phyloP scores from a whole-genome alignment of 2,888 invertebrate species.

The Azorinus chamasolen region DNA sequence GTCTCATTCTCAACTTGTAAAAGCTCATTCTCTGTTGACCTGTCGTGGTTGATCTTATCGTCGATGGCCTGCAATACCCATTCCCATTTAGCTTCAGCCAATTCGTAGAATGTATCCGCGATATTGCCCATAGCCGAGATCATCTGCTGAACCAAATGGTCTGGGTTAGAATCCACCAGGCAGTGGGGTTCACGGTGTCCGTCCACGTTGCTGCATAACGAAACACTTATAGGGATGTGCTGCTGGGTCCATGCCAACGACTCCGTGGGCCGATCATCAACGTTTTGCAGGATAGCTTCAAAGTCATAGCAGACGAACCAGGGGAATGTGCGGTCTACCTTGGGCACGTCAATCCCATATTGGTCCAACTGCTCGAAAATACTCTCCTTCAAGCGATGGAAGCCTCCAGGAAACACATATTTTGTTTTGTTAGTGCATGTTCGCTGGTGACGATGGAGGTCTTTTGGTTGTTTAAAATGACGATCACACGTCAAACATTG shows the following conservation, averaged over 20 bases:
- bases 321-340: slow-evolving; percentile 29
- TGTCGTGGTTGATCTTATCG: too few species aligned
- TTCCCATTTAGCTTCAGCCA: slow-evolving; percentile 43
- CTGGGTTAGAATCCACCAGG: slow-evolving; percentile 35
- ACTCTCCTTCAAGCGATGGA: slow-evolving; percentile 12
- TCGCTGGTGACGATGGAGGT: slow-evolving; percentile 38
- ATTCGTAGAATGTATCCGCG: slow-evolving; percentile 15
- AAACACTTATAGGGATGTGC: slow-evolving; percentile 42
- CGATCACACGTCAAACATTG: slow-evolving; percentile 48
- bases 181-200: slow-evolving; percentile 23
- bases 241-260: slow-evolving; percentile 25
- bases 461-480: slow-evolving; percentile 14
- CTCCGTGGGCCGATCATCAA: slow-evolving; percentile 23
- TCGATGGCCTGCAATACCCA: slow-evolving; percentile 39
- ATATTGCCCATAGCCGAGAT: slow-evolving; percentile 18
- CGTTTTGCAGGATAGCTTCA: slow-evolving; percentile 28
- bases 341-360: slow-evolving; percentile 35
- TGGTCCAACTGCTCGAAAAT: slow-evolving; percentile 49
- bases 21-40: too few species aligned
- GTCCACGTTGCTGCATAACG: slow-evolving; percentile 45
- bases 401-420: slow-evolving; percentile 44
- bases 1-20: not conserved
- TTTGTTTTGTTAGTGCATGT: slow-evolving; percentile 40
- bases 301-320: slow-evolving; percentile 46
- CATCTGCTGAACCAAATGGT: slow-evolving; percentile 32